A percentile compares a stretch with the other conserved stretches of the same genome.
phyloP scores from a whole-genome alignment of 2,888 invertebrate species.

The Agrotis segetum region DNA sequence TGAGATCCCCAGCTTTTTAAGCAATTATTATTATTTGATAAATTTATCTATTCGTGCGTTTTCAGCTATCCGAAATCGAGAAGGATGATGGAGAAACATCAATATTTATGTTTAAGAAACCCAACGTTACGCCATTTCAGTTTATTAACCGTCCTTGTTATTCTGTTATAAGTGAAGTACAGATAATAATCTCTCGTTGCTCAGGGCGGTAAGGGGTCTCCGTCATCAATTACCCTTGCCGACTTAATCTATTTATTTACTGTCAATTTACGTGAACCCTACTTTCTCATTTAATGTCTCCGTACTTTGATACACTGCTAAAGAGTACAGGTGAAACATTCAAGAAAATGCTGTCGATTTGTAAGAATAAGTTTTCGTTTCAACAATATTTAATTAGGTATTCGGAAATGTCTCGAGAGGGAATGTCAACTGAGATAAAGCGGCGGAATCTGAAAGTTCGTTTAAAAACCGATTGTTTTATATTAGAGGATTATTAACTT shows the following conservation, averaged over 20 bases:
- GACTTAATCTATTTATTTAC: slow-evolving; percentile 54
- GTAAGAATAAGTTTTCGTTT: slow-evolving; percentile 12
- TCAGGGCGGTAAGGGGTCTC: slow-evolving; percentile 44
- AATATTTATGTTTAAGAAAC: slow-evolving; percentile 6
- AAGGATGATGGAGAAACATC: not conserved
- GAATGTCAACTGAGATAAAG: slow-evolving; percentile 68
- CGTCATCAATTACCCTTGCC: slow-evolving; percentile 48
- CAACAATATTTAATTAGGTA: slow-evolving; percentile 31
- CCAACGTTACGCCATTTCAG: slow-evolving; percentile 24
- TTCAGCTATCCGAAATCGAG: not conserved
- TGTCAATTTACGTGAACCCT: slow-evolving; percentile 43
- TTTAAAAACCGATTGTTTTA: slow-evolving; percentile 79
- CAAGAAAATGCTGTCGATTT: slow-evolving; percentile 12
- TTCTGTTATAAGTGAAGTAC: slow-evolving; percentile 29
- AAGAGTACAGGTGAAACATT: slow-evolving; percentile 5
- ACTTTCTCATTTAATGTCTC: slow-evolving; percentile 26
- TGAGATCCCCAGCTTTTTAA: too few relatives aligned
- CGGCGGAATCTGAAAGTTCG: slow-evolving; percentile 75
- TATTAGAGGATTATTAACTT: slow-evolving; percentile 86
- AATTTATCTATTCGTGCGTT: too few relatives aligned
- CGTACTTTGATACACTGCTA: not conserved
- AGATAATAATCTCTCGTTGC: slow-evolving; percentile 51
- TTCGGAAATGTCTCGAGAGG: slow-evolving; percentile 26
- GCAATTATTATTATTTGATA: too few relatives aligned
- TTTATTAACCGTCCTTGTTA: slow-evolving; percentile 28